These are phyloP conservation scores for Chrysotoxum bicinctum DNA, from an alignment of 2,888 invertebrate species.

Conservation along the genomic window DNA sequence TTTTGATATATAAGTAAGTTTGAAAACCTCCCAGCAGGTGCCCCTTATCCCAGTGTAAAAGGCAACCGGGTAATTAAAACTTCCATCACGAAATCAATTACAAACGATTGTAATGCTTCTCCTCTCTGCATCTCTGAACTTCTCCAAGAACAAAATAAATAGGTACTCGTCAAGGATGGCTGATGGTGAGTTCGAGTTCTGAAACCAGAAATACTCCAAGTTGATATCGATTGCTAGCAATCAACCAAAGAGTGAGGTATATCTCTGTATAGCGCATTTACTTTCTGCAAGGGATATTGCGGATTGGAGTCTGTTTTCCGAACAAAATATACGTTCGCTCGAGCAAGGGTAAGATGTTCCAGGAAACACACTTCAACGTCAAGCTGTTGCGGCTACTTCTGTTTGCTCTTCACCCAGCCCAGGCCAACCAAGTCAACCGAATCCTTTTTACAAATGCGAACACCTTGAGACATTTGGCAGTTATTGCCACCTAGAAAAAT, in stretches of 20 bases:
- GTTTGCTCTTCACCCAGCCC: neutral
- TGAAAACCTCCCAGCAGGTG: neutral
- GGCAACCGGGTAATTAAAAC: constrained; percentile 68
- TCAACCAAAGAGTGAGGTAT: constrained; percentile 29
- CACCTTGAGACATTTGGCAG: constrained; percentile 65
- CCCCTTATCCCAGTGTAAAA: constrained; percentile 30
- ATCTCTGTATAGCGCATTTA: constrained; percentile 24
- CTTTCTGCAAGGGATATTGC: constrained; percentile 48
- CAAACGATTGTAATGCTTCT: constrained; percentile 65
- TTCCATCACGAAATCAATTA: constrained; percentile 73
- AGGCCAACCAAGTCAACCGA: constrained; percentile 20
- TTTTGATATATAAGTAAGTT: constrained; percentile 27
- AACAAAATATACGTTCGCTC: neutral
- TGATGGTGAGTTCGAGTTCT: constrained; percentile 33
- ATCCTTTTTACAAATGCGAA: constrained; percentile 57
- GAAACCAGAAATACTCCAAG: constrained; percentile 42
- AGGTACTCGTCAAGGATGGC: constrained; percentile 61
- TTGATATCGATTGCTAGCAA: constrained; percentile 69
- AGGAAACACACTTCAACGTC: constrained; percentile 49
- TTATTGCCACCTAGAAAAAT: constrained; percentile 60
- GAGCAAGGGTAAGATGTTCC: neutral
- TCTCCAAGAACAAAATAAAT: constrained; percentile 64
- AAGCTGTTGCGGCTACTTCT: constrained; percentile 12
- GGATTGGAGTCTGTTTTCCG: constrained; percentile 40
- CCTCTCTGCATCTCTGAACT: constrained; percentile 38